Evolutionary conservation across 2,888 invertebrate species (phyloP).

Genomic region (Celastrina argiolus): DNA sequence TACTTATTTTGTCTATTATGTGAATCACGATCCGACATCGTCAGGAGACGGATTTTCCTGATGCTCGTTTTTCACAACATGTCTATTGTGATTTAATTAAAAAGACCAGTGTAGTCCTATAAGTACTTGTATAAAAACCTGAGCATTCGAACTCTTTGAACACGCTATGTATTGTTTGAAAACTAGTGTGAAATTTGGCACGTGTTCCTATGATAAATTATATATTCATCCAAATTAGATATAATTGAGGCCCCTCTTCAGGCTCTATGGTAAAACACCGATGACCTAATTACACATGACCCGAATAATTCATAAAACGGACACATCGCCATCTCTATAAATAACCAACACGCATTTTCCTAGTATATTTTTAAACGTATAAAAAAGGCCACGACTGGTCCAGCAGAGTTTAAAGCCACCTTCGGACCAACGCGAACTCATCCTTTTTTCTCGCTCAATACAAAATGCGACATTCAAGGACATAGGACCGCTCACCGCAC

Average conservation of each 20-base stretch:
- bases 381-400: not conserved
- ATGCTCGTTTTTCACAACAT: slow-evolving; percentile 10
- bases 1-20: slow-evolving; percentile 26
- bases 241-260: not conserved
- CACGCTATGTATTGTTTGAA: not conserved
- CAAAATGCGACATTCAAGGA: slow-evolving; percentile 41
- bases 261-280: not conserved
- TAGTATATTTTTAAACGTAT: not conserved
- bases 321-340: not conserved
- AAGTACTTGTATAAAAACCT: not conserved
- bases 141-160: not conserved
- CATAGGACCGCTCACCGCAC: slow-evolving; percentile 38
- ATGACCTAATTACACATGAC: not conserved
- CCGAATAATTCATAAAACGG: not conserved
- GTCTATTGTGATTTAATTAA: not conserved
- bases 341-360: not conserved
- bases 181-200: not conserved
- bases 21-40: slow-evolving; percentile 23
- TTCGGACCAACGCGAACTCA: not conserved
- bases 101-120: not conserved
- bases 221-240: not conserved
- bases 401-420: slow-evolving; percentile 12
- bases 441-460: slow-evolving; percentile 20
- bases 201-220: not conserved
- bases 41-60: slow-evolving; percentile 18